phyloP scores from a whole-genome alignment of 1,140 invertebrate genomes.

The Grapholita molesta region DNA sequence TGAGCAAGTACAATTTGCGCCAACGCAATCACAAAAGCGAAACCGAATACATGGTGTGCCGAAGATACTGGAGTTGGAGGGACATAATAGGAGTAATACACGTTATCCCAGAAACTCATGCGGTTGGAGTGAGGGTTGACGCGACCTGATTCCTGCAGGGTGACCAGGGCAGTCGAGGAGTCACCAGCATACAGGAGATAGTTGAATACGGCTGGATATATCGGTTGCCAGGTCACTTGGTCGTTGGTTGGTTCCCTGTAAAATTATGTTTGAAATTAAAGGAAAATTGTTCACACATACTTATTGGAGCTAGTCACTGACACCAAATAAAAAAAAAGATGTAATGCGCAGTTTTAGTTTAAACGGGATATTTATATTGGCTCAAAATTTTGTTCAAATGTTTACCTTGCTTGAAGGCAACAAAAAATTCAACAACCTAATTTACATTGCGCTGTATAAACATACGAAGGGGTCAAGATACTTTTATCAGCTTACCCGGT shows the following conservation, averaged over 20 bases:
- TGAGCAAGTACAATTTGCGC: background rate
- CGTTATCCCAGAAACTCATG: constrained; percentile 43
- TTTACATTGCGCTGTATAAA: background rate
- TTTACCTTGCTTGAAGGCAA: background rate
- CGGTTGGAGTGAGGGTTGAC: constrained; percentile 36
- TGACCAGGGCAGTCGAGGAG: background rate
- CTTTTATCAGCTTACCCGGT: constrained; percentile 45
- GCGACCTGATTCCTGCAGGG: constrained; percentile 26
- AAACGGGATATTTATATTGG: background rate
- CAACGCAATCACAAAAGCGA: background rate
- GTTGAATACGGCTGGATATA: background rate
- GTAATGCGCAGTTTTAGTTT: too few species aligned
- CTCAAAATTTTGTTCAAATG: too few species aligned
- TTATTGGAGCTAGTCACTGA: too few species aligned
- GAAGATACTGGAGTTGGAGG: constrained; percentile 38
- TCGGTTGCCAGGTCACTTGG: background rate
- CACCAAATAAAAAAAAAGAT: too few species aligned
- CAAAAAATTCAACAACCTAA: background rate
- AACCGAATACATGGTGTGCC: constrained; percentile 22
- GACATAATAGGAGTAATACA: constrained; percentile 35
- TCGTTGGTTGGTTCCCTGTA: background rate
- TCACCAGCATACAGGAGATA: constrained; percentile 21
- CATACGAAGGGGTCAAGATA: background rate
- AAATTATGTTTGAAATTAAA: background rate
- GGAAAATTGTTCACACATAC: background rate